Evolutionary conservation across 2,888 invertebrate genomes (phyloP).

Genomic region (Erebia epiphron): DNA sequence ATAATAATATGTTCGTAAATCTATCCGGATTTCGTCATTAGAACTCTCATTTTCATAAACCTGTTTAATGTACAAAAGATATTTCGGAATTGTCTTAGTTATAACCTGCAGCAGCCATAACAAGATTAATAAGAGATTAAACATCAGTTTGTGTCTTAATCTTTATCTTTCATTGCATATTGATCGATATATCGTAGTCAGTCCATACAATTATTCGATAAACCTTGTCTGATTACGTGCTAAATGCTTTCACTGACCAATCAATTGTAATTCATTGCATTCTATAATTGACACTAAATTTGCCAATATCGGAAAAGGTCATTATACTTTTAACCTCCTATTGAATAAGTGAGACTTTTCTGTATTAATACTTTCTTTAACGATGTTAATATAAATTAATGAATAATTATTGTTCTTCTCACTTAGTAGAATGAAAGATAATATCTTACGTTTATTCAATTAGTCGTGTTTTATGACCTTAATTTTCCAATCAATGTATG

Average conservation of each 20-base stretch:
- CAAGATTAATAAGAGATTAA: conserved; percentile 33
- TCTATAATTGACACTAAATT: conserved; percentile 73
- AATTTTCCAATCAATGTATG: background rate
- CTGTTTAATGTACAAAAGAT: conserved; percentile 19
- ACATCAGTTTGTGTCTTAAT: conserved; percentile 44
- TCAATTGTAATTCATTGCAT: conserved; percentile 70
- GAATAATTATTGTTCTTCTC: background rate
- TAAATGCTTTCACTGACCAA: conserved; percentile 68
- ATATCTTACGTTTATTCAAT: background rate
- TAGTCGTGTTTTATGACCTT: background rate
- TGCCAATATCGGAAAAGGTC: conserved; percentile 59
- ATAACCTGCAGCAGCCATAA: conserved; percentile 24
- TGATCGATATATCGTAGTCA: conserved; percentile 45
- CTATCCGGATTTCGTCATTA: background rate
- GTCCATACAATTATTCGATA: conserved; percentile 52
- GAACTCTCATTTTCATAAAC: background rate
- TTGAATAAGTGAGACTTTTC: conserved; percentile 52
- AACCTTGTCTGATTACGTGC: conserved; percentile 63
- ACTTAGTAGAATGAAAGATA: no score
- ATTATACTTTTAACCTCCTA: conserved; percentile 65
- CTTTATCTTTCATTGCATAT: conserved; percentile 47
- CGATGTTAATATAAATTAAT: background rate
- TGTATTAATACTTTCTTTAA: conserved; percentile 6
- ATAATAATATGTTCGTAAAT: background rate
- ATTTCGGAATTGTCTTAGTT: conserved; percentile 17